Conservation (phyloP, 2,113 vertebrate species). For the Mastomys natalensis region DNA sequence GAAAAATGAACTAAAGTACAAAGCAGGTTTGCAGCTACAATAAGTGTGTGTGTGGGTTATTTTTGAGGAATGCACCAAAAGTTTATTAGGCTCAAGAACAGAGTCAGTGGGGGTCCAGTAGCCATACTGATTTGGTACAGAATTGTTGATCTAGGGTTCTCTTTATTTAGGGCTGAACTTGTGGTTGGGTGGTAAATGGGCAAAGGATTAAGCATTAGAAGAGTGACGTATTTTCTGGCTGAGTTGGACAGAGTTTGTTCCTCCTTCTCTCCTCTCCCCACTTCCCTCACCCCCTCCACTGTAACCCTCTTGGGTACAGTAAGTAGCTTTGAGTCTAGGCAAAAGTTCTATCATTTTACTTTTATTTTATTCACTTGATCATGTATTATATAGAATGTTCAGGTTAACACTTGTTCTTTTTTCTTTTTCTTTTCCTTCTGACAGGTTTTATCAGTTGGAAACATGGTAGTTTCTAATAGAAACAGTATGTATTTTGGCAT, state of each 20-base stretch:
- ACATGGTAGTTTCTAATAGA: background rate
- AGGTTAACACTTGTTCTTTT: background rate
- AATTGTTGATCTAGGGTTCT: background rate
- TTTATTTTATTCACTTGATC: background rate
- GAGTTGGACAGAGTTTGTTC: background rate
- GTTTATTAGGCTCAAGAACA: background rate
- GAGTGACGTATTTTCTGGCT: background rate
- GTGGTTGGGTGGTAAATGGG: background rate
- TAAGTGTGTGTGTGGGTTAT: background rate
- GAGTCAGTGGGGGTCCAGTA: background rate
- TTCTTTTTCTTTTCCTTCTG: background rate
- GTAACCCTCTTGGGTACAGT: background rate
- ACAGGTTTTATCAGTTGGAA: background rate
- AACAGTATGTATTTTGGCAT: background rate
- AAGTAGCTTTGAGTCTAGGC: background rate
- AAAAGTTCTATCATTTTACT: constrained; percentile 16
- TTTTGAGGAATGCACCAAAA: background rate
- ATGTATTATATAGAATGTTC: background rate
- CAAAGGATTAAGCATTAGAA: background rate
- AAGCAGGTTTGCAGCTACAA: background rate
- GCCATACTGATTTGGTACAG: background rate
- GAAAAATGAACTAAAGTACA: background rate
- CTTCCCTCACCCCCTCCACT: background rate
- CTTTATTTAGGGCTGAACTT: background rate
- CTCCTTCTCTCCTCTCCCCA: background rate